phyloP scores from a whole-genome alignment of 2,113 vertebrate genomes.

The Halcyon malimbica region DNA sequence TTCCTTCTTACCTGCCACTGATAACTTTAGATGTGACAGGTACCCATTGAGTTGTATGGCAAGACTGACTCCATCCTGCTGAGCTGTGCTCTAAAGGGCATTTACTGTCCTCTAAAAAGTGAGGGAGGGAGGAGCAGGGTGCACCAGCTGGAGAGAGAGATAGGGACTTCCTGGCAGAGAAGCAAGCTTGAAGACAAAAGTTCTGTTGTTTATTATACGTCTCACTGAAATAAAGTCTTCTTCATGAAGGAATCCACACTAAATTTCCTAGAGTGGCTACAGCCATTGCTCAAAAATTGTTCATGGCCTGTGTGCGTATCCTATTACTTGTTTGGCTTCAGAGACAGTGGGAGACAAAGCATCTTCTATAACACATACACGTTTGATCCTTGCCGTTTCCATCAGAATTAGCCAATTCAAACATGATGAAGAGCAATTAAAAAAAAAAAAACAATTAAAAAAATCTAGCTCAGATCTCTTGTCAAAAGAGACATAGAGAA shows the following conservation, averaged over 20 bases:
- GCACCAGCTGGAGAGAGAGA: neutral
- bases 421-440: neutral
- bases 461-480: neutral
- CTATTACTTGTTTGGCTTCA: neutral
- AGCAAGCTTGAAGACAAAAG: neutral
- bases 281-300: neutral
- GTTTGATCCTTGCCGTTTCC: conserved; percentile 5
- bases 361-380: neutral
- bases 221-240: neutral
- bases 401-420: neutral
- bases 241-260: neutral
- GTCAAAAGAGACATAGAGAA: neutral
- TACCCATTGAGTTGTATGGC: neutral
- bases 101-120: neutral
- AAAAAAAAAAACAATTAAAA: neutral
- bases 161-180: neutral
- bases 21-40: neutral
- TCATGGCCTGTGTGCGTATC: neutral
- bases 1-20: neutral
- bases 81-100: neutral
- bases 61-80: neutral
- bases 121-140: neutral
- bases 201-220: accelerated
- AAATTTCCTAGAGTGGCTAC: neutral
- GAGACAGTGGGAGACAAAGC: neutral